Conservation (phyloP, 2,113 vertebrate genomes). For the Trachemys scripta region DNA sequence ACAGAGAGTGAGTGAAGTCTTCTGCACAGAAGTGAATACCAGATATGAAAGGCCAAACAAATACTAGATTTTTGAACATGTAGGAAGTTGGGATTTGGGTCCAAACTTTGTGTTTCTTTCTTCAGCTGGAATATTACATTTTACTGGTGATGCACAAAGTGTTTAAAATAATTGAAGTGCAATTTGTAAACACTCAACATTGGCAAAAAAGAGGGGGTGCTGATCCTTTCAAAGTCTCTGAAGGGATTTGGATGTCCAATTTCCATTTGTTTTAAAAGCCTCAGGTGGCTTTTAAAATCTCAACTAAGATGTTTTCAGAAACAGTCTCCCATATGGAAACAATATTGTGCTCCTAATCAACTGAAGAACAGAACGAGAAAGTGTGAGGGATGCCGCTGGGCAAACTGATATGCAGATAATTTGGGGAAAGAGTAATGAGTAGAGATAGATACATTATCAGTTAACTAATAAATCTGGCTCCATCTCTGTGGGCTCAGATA, state of each 20-base stretch:
- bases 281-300: not conserved
- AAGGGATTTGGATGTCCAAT: not conserved
- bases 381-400: slow-evolving; percentile 57
- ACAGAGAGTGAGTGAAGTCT: not conserved
- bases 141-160: fast-evolving
- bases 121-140: not conserved
- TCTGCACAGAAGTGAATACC: slow-evolving; percentile 1
- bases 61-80: not conserved
- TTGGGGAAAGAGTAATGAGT: slow-evolving; percentile 64
- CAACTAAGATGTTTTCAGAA: slow-evolving; percentile 4
- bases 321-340: not conserved
- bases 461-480: slow-evolving; percentile 73
- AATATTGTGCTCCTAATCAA: slow-evolving; percentile 26
- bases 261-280: not conserved
- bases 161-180: not conserved
- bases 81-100: not conserved
- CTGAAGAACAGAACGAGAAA: slow-evolving; percentile 38
- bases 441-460: slow-evolving; percentile 69
- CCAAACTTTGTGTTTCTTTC: not conserved
- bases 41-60: not conserved
- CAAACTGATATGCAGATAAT: slow-evolving; percentile 61
- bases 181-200: not conserved
- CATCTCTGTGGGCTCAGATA: slow-evolving; percentile 42
- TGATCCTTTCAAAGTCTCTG: not conserved
- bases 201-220: not conserved